Base-by-base conservation (phyloP, 2,113 vertebrate genomes). In the Empidonax traillii region DNA sequence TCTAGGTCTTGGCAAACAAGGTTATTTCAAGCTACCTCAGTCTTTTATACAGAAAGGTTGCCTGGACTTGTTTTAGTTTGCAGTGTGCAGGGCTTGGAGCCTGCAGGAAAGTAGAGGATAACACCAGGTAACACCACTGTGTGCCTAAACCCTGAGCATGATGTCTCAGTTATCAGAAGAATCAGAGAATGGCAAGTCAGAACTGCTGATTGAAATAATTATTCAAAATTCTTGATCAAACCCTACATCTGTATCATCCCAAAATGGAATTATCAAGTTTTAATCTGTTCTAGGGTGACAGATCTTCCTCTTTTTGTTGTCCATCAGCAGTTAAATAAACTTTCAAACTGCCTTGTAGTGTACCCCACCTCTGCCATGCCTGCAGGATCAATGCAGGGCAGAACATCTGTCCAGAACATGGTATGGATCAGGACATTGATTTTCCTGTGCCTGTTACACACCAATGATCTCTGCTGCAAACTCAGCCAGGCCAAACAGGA, bases 351-450 rank as follows among this genome's bases (percentile, higher is more conserved):
- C 15, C 39, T 49, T 23, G 37, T 16, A 4, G 11, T n/a, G 16
- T 25, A 4, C 9, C 56, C 51, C 24, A 9, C 51, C n/a, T 79
- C 75, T 72, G 24, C 37, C 41, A n/a, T 3, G 9, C n/a, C 51
- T 35, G 0, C 11, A 31, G 41, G 22, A 43, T 15, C 71, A 47
- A 1, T 1, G 17, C 41, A 18, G 35, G 51, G 28, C 31, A 75
- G 28, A 81, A 73, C 4, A 37, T 37, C 52, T 30, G 28, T 43
- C 17, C 16, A 19, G 52, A 41, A 20, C 46, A 31, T 0, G 1
- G 17, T 8, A 14, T 4, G 1, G 17, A 27, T 6, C 24, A 41
- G 19, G 58, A 6, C 35, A 17, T 16, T 35, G 1, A 1, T 53
- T 55, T 47, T 39, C 47, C 73, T 58, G 35, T 44, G 31, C 39